A percentile compares a stretch with the other conserved stretches of the same genome.
These are phyloP conservation scores for Aphidius ervi DNA, from an alignment of 1,140 invertebrate species.

Conservation along the genomic window DNA sequence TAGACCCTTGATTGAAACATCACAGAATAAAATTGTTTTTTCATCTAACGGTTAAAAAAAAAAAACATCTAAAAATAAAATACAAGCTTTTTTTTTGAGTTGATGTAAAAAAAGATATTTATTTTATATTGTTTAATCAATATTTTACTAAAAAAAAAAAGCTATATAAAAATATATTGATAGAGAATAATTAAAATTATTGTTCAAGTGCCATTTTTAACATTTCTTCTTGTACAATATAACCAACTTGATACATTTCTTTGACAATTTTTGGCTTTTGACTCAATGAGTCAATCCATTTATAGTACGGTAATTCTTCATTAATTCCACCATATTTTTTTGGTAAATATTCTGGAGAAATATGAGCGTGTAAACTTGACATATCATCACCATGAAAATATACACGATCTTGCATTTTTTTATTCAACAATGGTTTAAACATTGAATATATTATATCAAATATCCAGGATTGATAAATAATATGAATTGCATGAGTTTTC, in stretches of 20 bases:
- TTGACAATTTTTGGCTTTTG: conserved; percentile 59
- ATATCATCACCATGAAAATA: conserved; percentile 73
- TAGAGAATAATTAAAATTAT: not conserved
- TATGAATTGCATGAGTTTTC: conserved; percentile 69
- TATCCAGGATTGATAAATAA: conserved; percentile 74
- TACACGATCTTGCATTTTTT: conserved; percentile 64
- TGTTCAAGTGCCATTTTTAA: conserved; percentile 15
- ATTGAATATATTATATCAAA: conserved; percentile 74
- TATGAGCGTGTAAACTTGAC: conserved; percentile 71
- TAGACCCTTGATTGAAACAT: too few relatives aligned
- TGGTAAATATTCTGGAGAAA: conserved; percentile 66
- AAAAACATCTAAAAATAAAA: too few relatives aligned
- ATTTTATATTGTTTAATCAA: too few relatives aligned
- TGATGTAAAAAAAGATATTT: too few relatives aligned
- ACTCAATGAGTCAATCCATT: conserved; percentile 66
- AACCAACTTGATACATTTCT: conserved; percentile 63
- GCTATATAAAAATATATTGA: conserved; percentile 2
- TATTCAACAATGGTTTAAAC: conserved; percentile 70
- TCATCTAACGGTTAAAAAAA: too few relatives aligned
- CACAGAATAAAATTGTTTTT: too few relatives aligned
- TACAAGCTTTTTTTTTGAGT: too few relatives aligned
- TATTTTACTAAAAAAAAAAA: too few relatives aligned
- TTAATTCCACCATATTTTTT: conserved; percentile 66
- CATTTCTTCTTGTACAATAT: conserved; percentile 48
- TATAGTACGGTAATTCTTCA: conserved; percentile 66